Base-by-base conservation (phyloP, 1,140 invertebrate species). In the Hylyphantes graminicola region DNA sequence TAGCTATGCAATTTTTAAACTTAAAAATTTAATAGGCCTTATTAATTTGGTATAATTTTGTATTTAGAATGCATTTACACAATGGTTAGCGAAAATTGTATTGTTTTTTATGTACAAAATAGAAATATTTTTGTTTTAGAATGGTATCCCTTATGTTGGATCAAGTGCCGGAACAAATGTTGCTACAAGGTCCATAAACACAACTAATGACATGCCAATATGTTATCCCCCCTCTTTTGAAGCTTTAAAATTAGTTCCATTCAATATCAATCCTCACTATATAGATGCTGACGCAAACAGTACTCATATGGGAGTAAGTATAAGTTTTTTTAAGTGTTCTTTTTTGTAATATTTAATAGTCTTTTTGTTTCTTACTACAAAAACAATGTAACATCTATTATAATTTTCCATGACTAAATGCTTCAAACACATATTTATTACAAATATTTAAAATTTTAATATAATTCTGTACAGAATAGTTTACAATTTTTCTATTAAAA, bases 191-290 rank as follows among this genome's bases (percentile, higher is more conserved):
- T 94, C 92, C 87, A 96, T 96, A 85, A 91, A 93, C 87, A 95
- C 94, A 68, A 96, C 94, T 79, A 96, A 95, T 92, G 95, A 95
- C 89, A 96, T 95, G 95, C 95, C 95, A 7, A 95, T 96, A 15
- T 92, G 93, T 61, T 93, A 93, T 89, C 94, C 94, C 84, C 93
- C 93, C 35, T 91, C 90, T 78, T 95, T 96, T 90, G 90, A 93
- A 85, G 94, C 94, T 9, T 89, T 96, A 61, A 91, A 90, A 19
- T 90, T 96, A 15, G 92, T 96, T 6, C 94, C 94, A 6, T 96
- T 96, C 88, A 96, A 96, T 89, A 95, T 96, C 63, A 96, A 96
- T 89, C 94, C 95, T 55, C 95, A 96, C 89, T 96, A 95, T 88
- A 88, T 94, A 86, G 94, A 96, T 75, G 88, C 92, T 61, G 90